Percentiles rank a stretch among this genome's conserved stretches.
Conservation (phyloP, 2,113 vertebrate species). For the Tetrao urogallus region DNA sequence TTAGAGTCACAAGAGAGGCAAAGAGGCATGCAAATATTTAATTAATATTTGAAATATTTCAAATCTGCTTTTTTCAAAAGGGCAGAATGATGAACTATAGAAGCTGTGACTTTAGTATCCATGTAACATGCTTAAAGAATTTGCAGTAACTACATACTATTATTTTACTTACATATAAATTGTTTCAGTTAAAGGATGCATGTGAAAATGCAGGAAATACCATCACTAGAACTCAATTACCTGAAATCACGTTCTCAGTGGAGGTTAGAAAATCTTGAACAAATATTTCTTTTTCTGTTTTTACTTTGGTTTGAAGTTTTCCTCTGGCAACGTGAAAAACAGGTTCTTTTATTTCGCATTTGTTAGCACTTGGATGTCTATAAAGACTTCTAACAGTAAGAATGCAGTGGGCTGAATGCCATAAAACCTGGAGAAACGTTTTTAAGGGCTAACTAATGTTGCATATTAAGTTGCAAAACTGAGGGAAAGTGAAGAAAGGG, state of each 20-base stretch:
- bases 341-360: constrained; percentile 30
- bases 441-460: constrained; percentile 29
- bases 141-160: background rate
- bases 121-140: background rate
- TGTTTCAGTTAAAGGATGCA: background rate
- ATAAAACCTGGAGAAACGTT: constrained; percentile 48
- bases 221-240: background rate
- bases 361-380: constrained; percentile 27
- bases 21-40: background rate
- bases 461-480: constrained; percentile 45
- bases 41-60: background rate
- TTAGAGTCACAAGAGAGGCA: background rate
- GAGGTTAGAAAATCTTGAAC: constrained; percentile 33
- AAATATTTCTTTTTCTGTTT: constrained; percentile 1
- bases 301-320: constrained; percentile 30
- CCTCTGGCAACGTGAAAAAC: constrained; percentile 20
- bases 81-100: background rate
- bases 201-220: background rate
- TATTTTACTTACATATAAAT: background rate
- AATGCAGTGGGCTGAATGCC: constrained; percentile 24
- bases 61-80: background rate
- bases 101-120: background rate
- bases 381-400: constrained; percentile 39
- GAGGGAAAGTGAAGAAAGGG: background rate
- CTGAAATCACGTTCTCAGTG: background rate